Evolutionary conservation across 2,888 invertebrate species (phyloP).

Genomic region (Pimpla rufipes): DNA sequence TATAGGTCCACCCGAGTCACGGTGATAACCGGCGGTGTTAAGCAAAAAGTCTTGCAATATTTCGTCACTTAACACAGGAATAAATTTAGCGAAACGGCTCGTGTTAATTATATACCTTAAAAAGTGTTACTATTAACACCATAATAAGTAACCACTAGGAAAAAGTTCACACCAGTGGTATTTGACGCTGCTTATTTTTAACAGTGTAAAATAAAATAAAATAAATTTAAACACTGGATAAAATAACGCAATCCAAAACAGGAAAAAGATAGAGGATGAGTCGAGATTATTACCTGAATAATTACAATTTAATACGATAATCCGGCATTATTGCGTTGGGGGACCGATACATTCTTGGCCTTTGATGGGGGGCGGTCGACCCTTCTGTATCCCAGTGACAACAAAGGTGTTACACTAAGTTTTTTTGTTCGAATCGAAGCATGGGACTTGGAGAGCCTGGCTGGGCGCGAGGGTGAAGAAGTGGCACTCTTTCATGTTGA

Average conservation of each 20-base stretch:
- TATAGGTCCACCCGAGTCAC: no score
- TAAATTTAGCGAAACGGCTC: no score
- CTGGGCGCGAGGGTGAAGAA: conserved; percentile 69
- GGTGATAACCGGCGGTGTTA: no score
- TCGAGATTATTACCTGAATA: conserved; percentile 38
- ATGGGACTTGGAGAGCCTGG: conserved; percentile 38
- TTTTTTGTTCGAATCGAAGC: conserved; percentile 49
- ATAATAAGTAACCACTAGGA: no score
- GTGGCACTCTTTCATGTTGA: conserved; percentile 73
- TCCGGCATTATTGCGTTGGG: conserved; percentile 64
- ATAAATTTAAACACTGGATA: not conserved
- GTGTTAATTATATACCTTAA: no score
- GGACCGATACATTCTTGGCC: conserved; percentile 26
- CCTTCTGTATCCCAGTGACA: conserved; percentile 60
- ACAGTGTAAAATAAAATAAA: no score
- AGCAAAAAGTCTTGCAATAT: no score
- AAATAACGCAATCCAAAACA: not conserved
- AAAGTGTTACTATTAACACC: no score
- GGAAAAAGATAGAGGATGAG: not conserved
- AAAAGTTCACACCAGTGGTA: no score
- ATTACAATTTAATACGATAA: conserved; percentile 52
- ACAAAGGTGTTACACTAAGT: conserved; percentile 70
- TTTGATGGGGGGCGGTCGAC: not conserved
- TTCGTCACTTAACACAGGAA: no score
- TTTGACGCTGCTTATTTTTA: no score